Conservation (phyloP, 1,140 invertebrate genomes). For the Micrasema longulum region DNA sequence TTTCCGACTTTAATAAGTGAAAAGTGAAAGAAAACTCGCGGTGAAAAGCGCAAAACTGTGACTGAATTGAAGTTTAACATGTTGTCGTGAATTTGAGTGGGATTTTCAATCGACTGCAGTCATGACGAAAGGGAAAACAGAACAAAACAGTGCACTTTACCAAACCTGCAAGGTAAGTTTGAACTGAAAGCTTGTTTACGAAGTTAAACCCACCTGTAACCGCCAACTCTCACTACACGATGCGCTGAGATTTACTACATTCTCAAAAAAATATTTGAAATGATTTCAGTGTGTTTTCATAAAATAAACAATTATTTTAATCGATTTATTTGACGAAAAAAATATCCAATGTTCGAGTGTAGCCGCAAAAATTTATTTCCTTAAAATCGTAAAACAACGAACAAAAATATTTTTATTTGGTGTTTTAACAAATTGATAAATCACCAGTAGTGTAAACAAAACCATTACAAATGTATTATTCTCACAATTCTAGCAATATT, state of each 20-base stretch:
- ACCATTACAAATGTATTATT: too few relatives aligned
- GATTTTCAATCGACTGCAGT: conserved; percentile 19
- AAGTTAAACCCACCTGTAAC: conserved; percentile 45
- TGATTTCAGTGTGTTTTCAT: too few relatives aligned
- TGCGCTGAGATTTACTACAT: conserved; percentile 1
- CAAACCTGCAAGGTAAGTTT: conserved; percentile 54
- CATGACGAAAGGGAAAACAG: conserved; percentile 52
- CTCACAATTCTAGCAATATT: too few relatives aligned
- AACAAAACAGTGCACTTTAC: conserved; percentile 52
- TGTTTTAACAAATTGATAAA: too few relatives aligned
- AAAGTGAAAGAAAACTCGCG: conserved; percentile 49
- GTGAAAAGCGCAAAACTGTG: conserved; percentile 17
- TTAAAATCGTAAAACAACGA: too few relatives aligned
- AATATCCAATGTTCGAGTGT: too few relatives aligned
- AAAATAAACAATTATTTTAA: too few relatives aligned
- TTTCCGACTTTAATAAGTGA: conserved; percentile 35
- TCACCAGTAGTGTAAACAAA: too few relatives aligned
- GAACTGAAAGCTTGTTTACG: conserved; percentile 42
- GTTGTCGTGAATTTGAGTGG: conserved; percentile 29
- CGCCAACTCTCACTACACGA: not conserved
- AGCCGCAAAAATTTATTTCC: too few relatives aligned
- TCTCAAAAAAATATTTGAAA: too few relatives aligned
- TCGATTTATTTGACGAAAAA: too few relatives aligned
- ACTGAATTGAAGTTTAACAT: not conserved
- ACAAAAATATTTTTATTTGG: too few relatives aligned